These are phyloP conservation scores for Rhysida immarginata DNA, from an alignment of 1,140 invertebrate genomes.

Conservation along the genomic window DNA sequence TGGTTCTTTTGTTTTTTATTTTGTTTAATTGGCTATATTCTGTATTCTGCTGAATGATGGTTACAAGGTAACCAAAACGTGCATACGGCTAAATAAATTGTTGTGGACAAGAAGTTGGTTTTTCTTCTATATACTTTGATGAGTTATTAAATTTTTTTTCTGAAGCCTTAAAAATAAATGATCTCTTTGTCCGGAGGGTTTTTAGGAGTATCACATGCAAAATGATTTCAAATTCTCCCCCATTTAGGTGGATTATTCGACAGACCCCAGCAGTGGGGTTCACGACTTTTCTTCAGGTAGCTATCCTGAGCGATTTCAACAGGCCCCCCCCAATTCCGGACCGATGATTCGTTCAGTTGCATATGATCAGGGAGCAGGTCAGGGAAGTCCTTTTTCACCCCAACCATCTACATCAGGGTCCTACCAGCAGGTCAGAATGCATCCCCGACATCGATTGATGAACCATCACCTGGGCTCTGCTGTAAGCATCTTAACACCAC, in stretches of 20 bases:
- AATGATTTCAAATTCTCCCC: no score
- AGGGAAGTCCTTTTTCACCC: constrained; percentile 24
- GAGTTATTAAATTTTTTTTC: no score
- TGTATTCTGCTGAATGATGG: no score
- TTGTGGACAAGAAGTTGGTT: no score
- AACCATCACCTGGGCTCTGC: constrained; percentile 10
- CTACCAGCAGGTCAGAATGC: constrained; percentile 33
- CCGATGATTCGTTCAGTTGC: constrained; percentile 1
- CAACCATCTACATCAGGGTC: constrained; percentile 29
- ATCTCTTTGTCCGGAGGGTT: no score
- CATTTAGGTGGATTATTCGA: background rate
- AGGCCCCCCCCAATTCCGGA: background rate
- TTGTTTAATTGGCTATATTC: no score
- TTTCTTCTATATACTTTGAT: no score
- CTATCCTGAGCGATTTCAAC: constrained; percentile 3
- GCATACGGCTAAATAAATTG: no score
- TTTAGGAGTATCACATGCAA: no score
- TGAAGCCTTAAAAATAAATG: no score
- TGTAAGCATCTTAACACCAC: background rate
- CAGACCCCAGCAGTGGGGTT: background rate
- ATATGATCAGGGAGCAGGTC: background rate
- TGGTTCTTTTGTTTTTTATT: no score
- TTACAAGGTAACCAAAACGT: no score
- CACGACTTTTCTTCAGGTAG: background rate
- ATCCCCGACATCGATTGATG: constrained; percentile 39